Evolutionary conservation across 2,888 invertebrate genomes (phyloP).

Genomic region (Malachius bipustulatus): DNA sequence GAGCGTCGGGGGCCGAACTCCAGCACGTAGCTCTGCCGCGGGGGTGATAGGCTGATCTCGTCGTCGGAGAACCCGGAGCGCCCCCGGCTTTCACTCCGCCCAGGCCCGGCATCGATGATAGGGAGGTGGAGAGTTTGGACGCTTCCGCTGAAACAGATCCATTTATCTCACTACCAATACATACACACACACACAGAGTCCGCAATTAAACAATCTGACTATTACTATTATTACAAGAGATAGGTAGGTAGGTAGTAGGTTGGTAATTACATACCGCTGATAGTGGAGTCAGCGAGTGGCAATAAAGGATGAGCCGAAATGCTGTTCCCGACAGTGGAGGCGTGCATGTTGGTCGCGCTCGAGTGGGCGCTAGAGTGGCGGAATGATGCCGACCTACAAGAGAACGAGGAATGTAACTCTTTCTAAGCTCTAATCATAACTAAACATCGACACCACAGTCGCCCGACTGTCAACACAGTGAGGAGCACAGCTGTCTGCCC

Average conservation of each 20-base stretch:
- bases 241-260: too few relatives aligned
- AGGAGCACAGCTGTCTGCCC: too few relatives aligned
- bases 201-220: too few relatives aligned
- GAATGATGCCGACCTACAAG: conserved; percentile 84
- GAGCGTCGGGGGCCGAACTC: conserved; percentile 46
- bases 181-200: too few relatives aligned
- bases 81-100: conserved; percentile 36
- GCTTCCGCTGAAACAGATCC: conserved; percentile 33
- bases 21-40: conserved; percentile 49
- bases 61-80: conserved; percentile 75
- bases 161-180: background rate
- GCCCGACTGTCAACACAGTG: too few relatives aligned
- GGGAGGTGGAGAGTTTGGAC: conserved; percentile 45
- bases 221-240: too few relatives aligned
- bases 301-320: conserved; percentile 89
- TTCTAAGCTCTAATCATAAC: too few relatives aligned
- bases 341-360: conserved; percentile 54
- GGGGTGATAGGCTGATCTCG: conserved; percentile 59
- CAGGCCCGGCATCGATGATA: conserved; percentile 47
- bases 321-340: conserved; percentile 69
- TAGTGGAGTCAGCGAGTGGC: conserved; percentile 60
- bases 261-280: conserved; percentile 41
- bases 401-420: conserved; percentile 35
- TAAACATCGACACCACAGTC: too few relatives aligned
- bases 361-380: conserved; percentile 65